Base-by-base conservation (phyloP, 2,888 invertebrate genomes). In the Leptinotarsa rubiginosa region DNA sequence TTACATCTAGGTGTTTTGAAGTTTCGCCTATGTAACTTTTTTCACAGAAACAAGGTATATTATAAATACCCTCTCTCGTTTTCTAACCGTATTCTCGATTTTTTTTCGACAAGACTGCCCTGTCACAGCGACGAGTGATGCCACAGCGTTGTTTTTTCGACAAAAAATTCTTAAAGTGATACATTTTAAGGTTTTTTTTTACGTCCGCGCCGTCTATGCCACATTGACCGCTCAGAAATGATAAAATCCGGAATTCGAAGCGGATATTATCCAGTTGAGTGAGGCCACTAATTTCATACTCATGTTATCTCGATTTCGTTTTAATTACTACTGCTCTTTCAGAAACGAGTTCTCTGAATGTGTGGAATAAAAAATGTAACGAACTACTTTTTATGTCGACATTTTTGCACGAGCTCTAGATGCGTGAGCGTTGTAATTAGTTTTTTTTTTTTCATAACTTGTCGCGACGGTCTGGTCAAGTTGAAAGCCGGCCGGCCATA, bases 381-480 rank as follows among this genome's bases (percentile, higher is more conserved):
- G 62, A 31, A 41, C 62, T 41, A 41, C 62, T 62, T 41, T 41
- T 62, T 16, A n/a, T 10, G 62, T 62, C 62, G 62, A 41, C 62
- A 31, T n/a, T 62, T 62, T 62, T 18, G 62, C 62, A 41, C 5
- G 62, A 62, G 31, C 31, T 41, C n/a, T 22, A 15, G 31, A 41
- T 62, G 31, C 62, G 62, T 41, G 41, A 41, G 62, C 41, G 62
- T 13, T 62, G 13, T 41, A 31, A 62, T 62, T n/a, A 62, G n/a
- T 56, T 56, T 59, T 10, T 41, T 41, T 10, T 62, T 62, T 62
- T 31, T 62, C 5, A 10, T 41, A 62, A 22, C 13, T 20, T 56
- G 25, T 22, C 62, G 16, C 10, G 25, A 41, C 59, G 25, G 62
- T 62, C 31, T 41, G 41, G 62, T 62, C n/a, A 41, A 41, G 41